These are phyloP conservation scores for Diadumene lineata DNA, from an alignment of 92 coral and sea anemone species.

Conservation along the genomic window DNA sequence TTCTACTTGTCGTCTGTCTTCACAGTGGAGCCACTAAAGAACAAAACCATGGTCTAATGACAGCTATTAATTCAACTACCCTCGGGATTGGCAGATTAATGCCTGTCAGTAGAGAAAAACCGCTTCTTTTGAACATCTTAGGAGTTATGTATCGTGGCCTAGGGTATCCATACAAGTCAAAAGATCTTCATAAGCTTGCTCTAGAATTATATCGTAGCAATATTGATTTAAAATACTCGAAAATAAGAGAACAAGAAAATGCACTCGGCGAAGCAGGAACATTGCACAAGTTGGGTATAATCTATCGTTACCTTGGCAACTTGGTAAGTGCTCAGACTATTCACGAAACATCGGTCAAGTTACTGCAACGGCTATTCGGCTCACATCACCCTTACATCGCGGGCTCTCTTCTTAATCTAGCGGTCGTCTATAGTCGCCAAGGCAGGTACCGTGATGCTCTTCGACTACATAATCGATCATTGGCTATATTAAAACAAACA, in stretches of 20 bases:
- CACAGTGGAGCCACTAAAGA: constrained; percentile 58
- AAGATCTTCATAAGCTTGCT: constrained; percentile 65
- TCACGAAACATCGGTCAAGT: constrained; percentile 54
- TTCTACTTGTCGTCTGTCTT: constrained; percentile 47
- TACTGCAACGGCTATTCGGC: constrained; percentile 48
- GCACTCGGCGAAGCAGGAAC: constrained; percentile 44
- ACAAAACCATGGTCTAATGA: constrained; percentile 30
- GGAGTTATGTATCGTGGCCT: constrained; percentile 67
- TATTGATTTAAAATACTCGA: not conserved
- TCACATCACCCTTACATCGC: constrained; percentile 49
- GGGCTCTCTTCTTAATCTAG: constrained; percentile 69
- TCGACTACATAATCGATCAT: constrained; percentile 56
- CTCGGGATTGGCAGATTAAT: constrained; percentile 7
- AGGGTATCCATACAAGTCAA: constrained; percentile 64
- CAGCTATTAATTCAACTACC: constrained; percentile 44
- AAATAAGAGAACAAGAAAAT: not conserved
- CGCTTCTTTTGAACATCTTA: constrained; percentile 57
- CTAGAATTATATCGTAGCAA: constrained; percentile 23
- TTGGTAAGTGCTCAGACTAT: constrained; percentile 41
- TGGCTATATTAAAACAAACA: constrained; percentile 32
- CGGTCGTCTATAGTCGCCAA: constrained; percentile 73
- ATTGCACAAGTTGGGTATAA: constrained; percentile 78
- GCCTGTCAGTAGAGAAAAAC: not conserved
- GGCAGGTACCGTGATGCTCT: constrained; percentile 33
- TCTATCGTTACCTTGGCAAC: constrained; percentile 71